Base-by-base conservation (phyloP, 2,888 invertebrate genomes). In the Amorpha juglandis region DNA sequence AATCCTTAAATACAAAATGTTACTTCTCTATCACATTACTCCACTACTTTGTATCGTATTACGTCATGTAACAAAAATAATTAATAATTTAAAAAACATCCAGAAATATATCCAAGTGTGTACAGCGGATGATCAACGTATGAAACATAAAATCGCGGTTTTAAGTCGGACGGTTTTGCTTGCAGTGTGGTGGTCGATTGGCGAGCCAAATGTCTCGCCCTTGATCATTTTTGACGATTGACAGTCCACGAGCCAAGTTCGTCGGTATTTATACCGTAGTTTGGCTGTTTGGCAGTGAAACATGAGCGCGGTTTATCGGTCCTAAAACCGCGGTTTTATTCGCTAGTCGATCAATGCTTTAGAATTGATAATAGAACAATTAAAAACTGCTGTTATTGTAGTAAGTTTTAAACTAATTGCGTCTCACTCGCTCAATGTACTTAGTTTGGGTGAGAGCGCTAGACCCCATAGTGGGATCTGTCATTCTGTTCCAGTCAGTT, bases 401-500 rank as follows among this genome's bases (percentile, higher is more conserved):
- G 53, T 45, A 16, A 62, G 9, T 52, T 48, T 27, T 16, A 21
- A 14, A 3, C 27, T 51, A 80, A 68, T 76, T 75, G 64, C 87
- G 84, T 69, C 88, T 92, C 63, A 94, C 92, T 70, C 95, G 92
- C 82, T 96, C 97, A 76, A 98, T 97, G 88, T 98, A 99, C 94
- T 99, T 99, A 73, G 98, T 99, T 88, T 97, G 96, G 68, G 98
- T 98, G 63, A 99, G 95, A 14, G 98, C 98, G 78, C 96, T 96
- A 79, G 97, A 96, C 6, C 98, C 98, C 87, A 96, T 96, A 35
- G 97, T 96, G 2, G 98, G 97, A 89, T 99, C 98, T 89, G 98
- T 98, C 96, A 99, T 98, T 74, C 98, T 95, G 71, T 96, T 95
- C 99, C 99, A 99, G 87, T 99, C 97, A 0, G 99, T 99, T 82